These are phyloP conservation scores for Hapalemur alaotrensis DNA, from an alignment of 2,797 vertebrate species.

Conservation along the genomic window DNA sequence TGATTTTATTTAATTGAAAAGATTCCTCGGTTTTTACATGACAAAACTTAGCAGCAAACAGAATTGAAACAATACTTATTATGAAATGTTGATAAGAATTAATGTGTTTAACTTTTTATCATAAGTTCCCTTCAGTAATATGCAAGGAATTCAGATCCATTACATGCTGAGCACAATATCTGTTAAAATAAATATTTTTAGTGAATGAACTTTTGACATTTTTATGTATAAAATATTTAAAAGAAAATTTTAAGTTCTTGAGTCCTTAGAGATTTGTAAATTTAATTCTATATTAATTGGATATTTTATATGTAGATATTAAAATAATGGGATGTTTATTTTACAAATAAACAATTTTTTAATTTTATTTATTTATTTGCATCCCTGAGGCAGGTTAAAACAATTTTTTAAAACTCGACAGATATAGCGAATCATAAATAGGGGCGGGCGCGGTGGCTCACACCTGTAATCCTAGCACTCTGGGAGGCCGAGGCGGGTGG, in stretches of 20 bases:
- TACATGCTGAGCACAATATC: not conserved
- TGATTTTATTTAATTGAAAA: slow-evolving; percentile 15
- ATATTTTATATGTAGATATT: slow-evolving; percentile 13
- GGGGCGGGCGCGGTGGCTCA: no score
- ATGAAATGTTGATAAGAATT: not conserved
- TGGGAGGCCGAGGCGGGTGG: no score
- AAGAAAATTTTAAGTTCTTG: not conserved
- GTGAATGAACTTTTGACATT: not conserved
- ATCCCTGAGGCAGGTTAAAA: no score
- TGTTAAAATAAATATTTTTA: not conserved
- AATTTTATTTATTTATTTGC: no score
- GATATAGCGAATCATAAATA: not conserved
- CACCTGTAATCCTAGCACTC: no score
- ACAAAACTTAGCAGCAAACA: not conserved
- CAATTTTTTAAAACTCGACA: not conserved
- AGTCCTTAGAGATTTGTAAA: not conserved
- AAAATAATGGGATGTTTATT: not conserved
- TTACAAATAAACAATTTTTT: not conserved
- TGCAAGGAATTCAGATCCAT: not conserved
- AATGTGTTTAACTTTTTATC: not conserved
- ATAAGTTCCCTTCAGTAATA: not conserved
- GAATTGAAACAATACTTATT: not conserved
- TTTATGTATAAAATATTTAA: slow-evolving; percentile 1
- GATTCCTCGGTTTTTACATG: not conserved
- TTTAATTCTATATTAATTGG: not conserved